Conservation (phyloP, 2,797 vertebrate species). For the Hephaestus fuliginosus region DNA sequence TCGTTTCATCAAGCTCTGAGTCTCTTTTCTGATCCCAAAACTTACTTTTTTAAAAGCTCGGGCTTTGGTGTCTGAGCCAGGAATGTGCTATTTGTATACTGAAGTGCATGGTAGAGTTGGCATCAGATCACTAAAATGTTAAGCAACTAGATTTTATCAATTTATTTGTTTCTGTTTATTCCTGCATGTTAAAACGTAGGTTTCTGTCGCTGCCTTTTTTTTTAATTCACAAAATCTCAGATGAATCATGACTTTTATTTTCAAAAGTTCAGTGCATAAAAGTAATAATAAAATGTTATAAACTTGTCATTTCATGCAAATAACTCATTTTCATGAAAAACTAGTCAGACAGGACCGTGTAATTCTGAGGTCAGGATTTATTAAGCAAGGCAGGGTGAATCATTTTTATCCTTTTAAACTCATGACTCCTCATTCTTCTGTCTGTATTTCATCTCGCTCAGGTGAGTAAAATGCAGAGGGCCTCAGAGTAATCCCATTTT, state of each 20-base stretch:
- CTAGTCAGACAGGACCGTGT: not conserved
- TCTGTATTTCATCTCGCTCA: not conserved
- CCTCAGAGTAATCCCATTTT: conserved; percentile 8
- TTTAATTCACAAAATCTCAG: too few species aligned
- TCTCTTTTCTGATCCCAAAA: not conserved
- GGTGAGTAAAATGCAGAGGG: not conserved
- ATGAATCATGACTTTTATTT: too few species aligned
- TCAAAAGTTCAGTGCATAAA: not conserved
- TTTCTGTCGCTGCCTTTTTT: too few species aligned
- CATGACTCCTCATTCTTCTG: not conserved
- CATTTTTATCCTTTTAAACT: not conserved
- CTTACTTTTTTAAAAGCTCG: not conserved
- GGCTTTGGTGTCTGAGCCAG: not conserved
- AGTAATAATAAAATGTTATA: not conserved
- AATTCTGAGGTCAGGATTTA: too few species aligned
- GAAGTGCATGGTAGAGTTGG: not conserved
- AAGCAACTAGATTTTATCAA: not conserved
- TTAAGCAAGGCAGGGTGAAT: not conserved
- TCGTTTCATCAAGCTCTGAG: not conserved
- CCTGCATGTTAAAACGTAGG: not conserved
- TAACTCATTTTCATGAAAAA: too few species aligned
- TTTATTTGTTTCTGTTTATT: not conserved
- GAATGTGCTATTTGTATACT: conserved; percentile 1
- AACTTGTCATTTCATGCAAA: not conserved
- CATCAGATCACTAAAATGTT: not conserved